These are phyloP conservation scores for Leucosticte australis DNA, from an alignment of 2,113 vertebrate genomes.

Conservation along the genomic window DNA sequence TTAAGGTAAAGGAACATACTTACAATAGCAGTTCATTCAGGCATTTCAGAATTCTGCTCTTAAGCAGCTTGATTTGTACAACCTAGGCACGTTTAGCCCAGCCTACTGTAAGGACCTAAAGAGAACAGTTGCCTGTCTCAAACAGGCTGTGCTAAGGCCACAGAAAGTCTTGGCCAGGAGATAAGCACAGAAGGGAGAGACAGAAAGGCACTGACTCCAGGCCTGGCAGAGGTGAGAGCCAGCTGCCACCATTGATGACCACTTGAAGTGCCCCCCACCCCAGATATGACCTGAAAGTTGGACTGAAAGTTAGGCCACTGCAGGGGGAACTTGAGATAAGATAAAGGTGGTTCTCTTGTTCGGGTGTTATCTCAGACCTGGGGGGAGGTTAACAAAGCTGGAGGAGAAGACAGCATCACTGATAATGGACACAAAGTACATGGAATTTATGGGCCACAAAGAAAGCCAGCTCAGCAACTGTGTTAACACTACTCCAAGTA, in stretches of 20 bases:
- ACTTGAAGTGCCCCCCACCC: neutral
- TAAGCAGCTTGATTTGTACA: neutral
- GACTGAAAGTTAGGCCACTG: neutral
- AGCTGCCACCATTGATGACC: neutral
- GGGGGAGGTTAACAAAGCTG: neutral
- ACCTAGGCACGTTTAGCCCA: neutral
- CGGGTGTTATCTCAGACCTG: neutral
- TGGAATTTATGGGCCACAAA: neutral
- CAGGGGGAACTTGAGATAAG: neutral
- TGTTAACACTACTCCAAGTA: neutral
- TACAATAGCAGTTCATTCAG: neutral
- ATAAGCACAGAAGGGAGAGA: neutral
- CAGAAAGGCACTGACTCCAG: neutral
- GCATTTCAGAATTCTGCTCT: conserved; percentile 3
- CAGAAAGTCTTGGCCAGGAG: neutral
- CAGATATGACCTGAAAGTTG: neutral
- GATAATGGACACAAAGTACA: neutral
- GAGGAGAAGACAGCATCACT: neutral
- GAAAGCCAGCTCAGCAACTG: neutral
- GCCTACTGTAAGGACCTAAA: neutral
- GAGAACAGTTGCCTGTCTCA: neutral
- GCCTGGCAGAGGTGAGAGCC: neutral
- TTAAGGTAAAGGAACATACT: conserved; percentile 49
- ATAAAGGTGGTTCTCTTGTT: neutral
- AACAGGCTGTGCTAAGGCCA: neutral